phyloP scores from a whole-genome alignment of 2,797 vertebrate genomes.

The Chelon labrosus region DNA sequence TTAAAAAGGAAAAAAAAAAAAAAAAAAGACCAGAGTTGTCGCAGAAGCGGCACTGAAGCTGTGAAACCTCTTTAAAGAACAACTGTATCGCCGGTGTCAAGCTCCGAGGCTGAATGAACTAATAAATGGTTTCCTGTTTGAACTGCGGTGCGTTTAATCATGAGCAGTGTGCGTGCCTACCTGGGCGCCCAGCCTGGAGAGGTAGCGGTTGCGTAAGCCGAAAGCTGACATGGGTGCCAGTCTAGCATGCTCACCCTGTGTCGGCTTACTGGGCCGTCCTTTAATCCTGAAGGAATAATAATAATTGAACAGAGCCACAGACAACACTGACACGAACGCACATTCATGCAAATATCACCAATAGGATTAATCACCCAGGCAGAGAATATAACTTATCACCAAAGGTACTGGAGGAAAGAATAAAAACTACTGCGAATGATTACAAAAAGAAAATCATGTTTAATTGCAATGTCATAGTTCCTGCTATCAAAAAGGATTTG shows the following conservation, averaged over 20 bases:
- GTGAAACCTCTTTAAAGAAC: constrained; percentile 6
- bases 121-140: constrained; percentile 41
- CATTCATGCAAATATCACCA: constrained; percentile 18
- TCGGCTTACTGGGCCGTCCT: constrained; percentile 59
- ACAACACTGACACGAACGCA: constrained; percentile 19
- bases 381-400: background rate
- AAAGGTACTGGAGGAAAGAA: background rate
- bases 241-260: constrained; percentile 73
- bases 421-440: background rate
- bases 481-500: constrained; percentile 25
- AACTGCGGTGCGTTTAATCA: constrained; percentile 18
- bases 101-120: constrained; percentile 9
- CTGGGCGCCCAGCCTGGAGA: constrained; percentile 88
- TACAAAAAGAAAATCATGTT: constrained; percentile 34
- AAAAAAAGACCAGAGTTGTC: constrained; percentile 1
- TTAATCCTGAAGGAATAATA: constrained; percentile 68
- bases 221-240: constrained; percentile 86
- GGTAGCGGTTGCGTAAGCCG: constrained; percentile 87
- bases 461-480: constrained; percentile 47
- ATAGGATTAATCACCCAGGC: constrained; percentile 15
- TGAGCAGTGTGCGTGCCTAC: constrained; percentile 67
- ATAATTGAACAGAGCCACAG: constrained; percentile 50
- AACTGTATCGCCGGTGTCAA: background rate
- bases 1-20: background rate
- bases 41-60: background rate